These are phyloP conservation scores for Alexandromys fortis DNA, from an alignment of 2,113 vertebrate species.

Conservation along the genomic window DNA sequence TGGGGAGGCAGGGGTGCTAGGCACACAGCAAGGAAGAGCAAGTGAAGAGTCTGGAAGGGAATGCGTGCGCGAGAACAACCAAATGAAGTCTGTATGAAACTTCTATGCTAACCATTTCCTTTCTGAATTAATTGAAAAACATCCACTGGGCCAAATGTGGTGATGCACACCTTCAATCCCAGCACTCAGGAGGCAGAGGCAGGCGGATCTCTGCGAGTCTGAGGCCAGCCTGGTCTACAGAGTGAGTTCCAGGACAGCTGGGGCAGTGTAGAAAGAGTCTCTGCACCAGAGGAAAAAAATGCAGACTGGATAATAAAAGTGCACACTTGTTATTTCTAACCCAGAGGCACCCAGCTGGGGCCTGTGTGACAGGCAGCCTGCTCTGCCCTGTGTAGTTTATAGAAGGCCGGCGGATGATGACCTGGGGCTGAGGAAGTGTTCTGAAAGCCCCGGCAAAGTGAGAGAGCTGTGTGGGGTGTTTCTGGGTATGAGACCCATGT, in stretches of 20 bases:
- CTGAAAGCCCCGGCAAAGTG: neutral
- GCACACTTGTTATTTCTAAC: neutral
- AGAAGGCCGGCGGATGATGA: neutral
- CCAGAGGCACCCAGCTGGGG: neutral
- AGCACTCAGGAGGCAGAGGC: neutral
- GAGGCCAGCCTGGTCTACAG: neutral
- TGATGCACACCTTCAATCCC: neutral
- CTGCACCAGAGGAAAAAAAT: neutral
- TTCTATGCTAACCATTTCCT: neutral
- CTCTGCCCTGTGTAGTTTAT: neutral
- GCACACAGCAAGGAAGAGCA: neutral
- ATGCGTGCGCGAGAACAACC: accelerated
- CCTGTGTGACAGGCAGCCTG: neutral
- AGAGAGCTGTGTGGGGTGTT: neutral
- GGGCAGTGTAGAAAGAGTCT: neutral
- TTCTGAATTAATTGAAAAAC: neutral
- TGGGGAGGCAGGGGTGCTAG: neutral
- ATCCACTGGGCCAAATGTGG: neutral
- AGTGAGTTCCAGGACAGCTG: neutral
- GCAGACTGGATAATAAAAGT: neutral
- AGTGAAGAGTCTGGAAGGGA: too few relatives aligned
- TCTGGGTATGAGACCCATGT: neutral
- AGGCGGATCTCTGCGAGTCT: neutral
- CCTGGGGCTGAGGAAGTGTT: neutral
- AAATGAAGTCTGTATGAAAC: neutral